Percentiles rank a stretch among this genome's conserved stretches.
phyloP scores from a whole-genome alignment of 2,888 invertebrate genomes.

The Teleiodes luculella region DNA sequence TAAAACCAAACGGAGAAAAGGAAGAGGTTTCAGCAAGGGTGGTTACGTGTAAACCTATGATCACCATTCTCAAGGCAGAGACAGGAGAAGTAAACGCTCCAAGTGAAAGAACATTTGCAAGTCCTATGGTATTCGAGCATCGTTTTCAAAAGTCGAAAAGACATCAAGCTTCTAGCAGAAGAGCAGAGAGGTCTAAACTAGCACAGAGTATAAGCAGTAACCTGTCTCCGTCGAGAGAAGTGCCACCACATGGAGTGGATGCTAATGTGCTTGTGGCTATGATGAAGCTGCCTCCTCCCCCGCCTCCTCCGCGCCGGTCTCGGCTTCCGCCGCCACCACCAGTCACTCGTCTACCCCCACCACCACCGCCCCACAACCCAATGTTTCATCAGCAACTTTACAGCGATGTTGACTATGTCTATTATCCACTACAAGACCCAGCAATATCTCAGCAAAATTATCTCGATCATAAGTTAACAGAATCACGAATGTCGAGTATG shows the following conservation, averaged over 20 bases:
- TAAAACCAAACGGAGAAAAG: conserved; percentile 50
- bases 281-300: conserved; percentile 80
- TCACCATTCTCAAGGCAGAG: conserved; percentile 87
- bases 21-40: conserved; percentile 87
- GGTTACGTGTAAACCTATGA: conserved; percentile 87
- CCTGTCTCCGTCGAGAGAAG: conserved; percentile 69
- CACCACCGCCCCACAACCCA: conserved; percentile 88
- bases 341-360: conserved; percentile 81
- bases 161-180: conserved; percentile 76
- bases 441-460: conserved; percentile 94
- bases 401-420: conserved; percentile 94
- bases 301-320: conserved; percentile 75
- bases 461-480: conserved; percentile 91
- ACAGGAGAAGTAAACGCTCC: conserved; percentile 82
- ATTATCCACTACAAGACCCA: conserved; percentile 93
- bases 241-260: conserved; percentile 55
- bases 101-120: conserved; percentile 76
- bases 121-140: conserved; percentile 71
- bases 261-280: conserved; percentile 79
- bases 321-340: conserved; percentile 85
- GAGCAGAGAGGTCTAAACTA: conserved; percentile 80
- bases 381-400: conserved; percentile 93
- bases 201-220: conserved; percentile 67
- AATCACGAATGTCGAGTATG: conserved; percentile 80
- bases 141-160: conserved; percentile 72